Conservation (phyloP, 92 coral and sea anemone genomes). For the Hydrozoanthus gracilis region DNA sequence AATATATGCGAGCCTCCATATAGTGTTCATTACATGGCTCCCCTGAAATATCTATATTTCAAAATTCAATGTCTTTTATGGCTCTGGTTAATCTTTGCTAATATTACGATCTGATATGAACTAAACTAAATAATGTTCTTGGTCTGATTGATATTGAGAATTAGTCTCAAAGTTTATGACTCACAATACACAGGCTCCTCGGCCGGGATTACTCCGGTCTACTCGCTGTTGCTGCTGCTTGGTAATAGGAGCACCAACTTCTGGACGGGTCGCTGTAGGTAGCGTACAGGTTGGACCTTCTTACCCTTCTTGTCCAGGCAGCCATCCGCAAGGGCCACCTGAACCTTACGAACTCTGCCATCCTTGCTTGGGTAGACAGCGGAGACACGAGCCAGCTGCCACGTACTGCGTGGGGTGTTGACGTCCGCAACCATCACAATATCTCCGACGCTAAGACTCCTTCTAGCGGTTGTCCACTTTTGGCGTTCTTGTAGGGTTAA, state of each 20-base stretch:
- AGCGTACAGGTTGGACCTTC: conserved; percentile 30
- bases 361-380: conserved; percentile 60
- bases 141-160: too few species aligned
- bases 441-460: conserved; percentile 39
- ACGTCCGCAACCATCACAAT: conserved; percentile 59
- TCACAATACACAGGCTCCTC: conserved; percentile 35
- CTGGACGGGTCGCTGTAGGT: conserved; percentile 63
- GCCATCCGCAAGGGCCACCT: conserved; percentile 56
- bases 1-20: conserved; percentile 16
- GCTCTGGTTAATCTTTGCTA: too few species aligned
- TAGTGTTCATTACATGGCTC: conserved; percentile 15
- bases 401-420: conserved; percentile 40
- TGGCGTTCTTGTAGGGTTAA: neutral
- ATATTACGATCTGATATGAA: too few species aligned
- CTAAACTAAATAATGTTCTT: too few species aligned
- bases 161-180: too few species aligned
- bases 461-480: neutral
- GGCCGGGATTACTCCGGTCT: conserved; percentile 50
- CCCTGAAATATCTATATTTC: conserved; percentile 29
- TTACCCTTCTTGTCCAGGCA: conserved; percentile 53
- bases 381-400: conserved; percentile 58
- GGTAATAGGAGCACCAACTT: conserved; percentile 52
- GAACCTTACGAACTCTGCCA: conserved; percentile 59
- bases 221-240: neutral
- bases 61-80: neutral